Conservation (phyloP, 2,888 invertebrate species). For the Tipula helvola region DNA sequence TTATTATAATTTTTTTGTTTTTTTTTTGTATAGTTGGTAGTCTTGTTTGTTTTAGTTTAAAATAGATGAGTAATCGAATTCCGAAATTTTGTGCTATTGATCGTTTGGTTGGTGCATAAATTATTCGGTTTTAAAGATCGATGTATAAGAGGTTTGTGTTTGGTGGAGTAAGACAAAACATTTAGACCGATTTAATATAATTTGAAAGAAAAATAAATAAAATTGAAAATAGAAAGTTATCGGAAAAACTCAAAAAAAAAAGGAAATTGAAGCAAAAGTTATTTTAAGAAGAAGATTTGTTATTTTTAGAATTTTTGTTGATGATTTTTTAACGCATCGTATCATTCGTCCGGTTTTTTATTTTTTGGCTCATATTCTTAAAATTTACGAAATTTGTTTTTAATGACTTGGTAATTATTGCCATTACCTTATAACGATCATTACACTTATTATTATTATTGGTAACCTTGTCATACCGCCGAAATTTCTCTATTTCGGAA, state of each 20-base stretch:
- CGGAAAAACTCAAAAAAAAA: slow-evolving; percentile 9
- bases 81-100: background rate
- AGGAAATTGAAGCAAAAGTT: slow-evolving; percentile 6
- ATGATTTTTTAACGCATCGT: slow-evolving; percentile 7
- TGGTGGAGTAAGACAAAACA: background rate
- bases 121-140: background rate
- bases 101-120: background rate
- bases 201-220: background rate
- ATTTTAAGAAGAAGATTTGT: slow-evolving; percentile 5
- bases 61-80: slow-evolving; percentile 4
- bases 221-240: slow-evolving; percentile 9
- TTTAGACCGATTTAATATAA: background rate
- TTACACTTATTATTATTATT: background rate
- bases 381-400: background rate
- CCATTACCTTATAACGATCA: background rate
- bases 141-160: background rate
- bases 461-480: background rate
- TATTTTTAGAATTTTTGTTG: slow-evolving; percentile 1
- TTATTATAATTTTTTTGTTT: background rate
- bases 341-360: background rate
- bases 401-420: background rate
- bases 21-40: background rate
- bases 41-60: background rate
- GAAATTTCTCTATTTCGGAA: background rate
- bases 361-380: background rate